These are phyloP conservation scores for Scartelaos histophorus DNA, from an alignment of 2,113 vertebrate species.

Conservation along the genomic window DNA sequence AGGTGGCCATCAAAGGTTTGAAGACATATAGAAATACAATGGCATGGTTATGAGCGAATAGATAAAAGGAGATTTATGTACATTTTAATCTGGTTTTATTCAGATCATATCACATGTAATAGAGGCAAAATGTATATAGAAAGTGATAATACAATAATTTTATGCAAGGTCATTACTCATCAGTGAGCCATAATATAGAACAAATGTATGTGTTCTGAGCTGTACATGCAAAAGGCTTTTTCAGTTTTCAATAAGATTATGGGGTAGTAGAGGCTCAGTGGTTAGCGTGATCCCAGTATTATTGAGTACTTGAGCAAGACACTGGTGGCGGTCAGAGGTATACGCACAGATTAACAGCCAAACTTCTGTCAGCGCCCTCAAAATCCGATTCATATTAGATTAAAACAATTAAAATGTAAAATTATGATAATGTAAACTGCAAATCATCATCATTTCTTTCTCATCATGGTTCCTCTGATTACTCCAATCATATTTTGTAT, in stretches of 20 bases:
- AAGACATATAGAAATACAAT: neutral
- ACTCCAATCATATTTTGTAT: too few relatives aligned
- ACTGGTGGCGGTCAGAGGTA: neutral
- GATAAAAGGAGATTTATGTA: neutral
- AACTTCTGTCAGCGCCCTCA: too few relatives aligned
- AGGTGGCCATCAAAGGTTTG: slow-evolving; percentile 26
- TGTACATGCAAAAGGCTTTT: neutral
- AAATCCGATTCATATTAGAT: too few relatives aligned
- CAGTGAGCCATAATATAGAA: neutral
- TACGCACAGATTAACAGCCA: too few relatives aligned
- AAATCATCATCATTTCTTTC: too few relatives aligned
- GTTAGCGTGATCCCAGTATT: neutral
- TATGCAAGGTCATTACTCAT: neutral
- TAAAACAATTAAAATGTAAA: too few relatives aligned
- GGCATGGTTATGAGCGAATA: neutral
- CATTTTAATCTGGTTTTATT: neutral
- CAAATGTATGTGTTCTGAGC: neutral
- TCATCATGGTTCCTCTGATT: too few relatives aligned
- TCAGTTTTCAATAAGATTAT: neutral
- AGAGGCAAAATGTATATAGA: neutral
- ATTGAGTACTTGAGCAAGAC: neutral
- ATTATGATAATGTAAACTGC: too few relatives aligned
- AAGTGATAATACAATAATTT: neutral
- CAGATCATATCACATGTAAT: neutral
- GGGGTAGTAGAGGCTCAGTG: neutral